Percentiles rank a stretch among this genome's conserved stretches.
Evolutionary conservation across 2,113 vertebrate genomes (phyloP).

Genomic region (Trogon surrucura): DNA sequence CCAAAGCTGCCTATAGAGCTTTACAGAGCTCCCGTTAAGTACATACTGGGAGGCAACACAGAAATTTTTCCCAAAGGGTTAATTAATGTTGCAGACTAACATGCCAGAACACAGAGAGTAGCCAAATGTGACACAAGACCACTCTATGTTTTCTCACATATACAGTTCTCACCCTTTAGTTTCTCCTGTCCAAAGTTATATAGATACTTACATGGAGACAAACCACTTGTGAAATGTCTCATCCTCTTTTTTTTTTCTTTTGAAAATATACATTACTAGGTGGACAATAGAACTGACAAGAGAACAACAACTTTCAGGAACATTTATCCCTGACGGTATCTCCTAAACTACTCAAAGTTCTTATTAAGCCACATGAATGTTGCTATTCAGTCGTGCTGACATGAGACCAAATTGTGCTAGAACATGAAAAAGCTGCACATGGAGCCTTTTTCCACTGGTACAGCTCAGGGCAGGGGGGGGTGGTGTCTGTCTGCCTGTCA

Average conservation of each 20-base stretch:
- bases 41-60: neutral
- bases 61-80: neutral
- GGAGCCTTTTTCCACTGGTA: neutral
- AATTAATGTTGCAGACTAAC: neutral
- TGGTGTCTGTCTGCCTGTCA: fast-evolving
- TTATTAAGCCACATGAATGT: neutral
- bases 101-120: neutral
- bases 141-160: neutral
- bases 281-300: neutral
- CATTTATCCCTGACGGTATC: neutral
- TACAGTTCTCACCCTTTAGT: neutral
- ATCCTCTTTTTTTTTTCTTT: neutral
- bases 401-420: neutral
- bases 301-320: neutral
- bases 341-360: neutral
- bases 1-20: neutral
- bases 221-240: neutral
- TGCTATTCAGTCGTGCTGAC: neutral
- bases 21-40: neutral
- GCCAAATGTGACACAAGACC: neutral
- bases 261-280: neutral
- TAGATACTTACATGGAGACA: neutral
- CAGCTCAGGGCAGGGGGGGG: neutral
- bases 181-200: neutral
- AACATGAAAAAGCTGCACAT: neutral